Base-by-base conservation (phyloP, 2,113 vertebrate genomes). In the Platysteira castanea region DNA sequence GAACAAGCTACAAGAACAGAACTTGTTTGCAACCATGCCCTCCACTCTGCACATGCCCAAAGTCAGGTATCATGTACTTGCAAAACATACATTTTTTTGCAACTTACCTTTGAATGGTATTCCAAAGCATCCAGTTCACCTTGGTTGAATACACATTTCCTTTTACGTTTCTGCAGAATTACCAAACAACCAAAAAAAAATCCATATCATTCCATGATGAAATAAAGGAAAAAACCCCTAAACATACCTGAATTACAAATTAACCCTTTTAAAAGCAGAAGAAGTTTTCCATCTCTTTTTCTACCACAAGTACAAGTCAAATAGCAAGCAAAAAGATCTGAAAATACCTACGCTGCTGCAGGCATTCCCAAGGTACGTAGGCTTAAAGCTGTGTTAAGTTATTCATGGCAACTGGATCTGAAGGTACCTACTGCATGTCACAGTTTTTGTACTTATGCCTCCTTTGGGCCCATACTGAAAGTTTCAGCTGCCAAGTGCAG, bases 121-220 rank as follows among this genome's bases (percentile, higher is more conserved):
- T 97, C 97, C 88, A 98, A 97, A 23, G 98, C 98, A 96, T 99
- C 98, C 50, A 98, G 79, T 93, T 99, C 99, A 10, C 99, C 99
- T 96, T 99, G 98, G 97, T 99, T 99, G 76, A 99, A 98, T 46
- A 96, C 93, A 93, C 54, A 96, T 89, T 98, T 98, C 44, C 98
- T 98, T 96, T 99, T 99, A 31, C 98, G 98, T 89, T 98, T 99
- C 99, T 99, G 94, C 42, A 95, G 67, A 75, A 89, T 15, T 4
- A 85, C 69, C 39, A 93, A 97, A 78, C 18, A 79, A 16, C 18
- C 12, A 33, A 37, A 44, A 44, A 65, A 59, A 61, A 75, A 82
- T 42, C 13, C 7, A 3, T 18, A 39, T 65, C 46, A 65, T 21
- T 89, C 42, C 56, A 53, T 6, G 2, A 75, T 4, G 27, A 60